Conservation (phyloP, 2,113 vertebrate species). For the Triplophysa rosa region DNA sequence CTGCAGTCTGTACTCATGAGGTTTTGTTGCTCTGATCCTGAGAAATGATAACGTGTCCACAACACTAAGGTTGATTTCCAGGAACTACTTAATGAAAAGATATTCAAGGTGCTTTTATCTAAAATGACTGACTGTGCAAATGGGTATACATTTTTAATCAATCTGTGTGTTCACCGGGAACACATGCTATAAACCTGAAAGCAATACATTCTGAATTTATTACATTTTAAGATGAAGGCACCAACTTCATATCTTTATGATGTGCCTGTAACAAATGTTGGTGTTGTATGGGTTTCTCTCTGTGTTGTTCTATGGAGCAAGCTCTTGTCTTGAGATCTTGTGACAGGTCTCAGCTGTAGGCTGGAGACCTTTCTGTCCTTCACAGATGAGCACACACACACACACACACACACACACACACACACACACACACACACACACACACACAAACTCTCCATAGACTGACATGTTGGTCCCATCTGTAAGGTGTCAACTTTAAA, state of each 20-base stretch:
- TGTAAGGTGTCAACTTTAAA: conserved; percentile 45
- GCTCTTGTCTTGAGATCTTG: conserved; percentile 18
- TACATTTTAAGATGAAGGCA: neutral
- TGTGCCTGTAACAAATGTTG: neutral
- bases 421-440: conserved; percentile 10
- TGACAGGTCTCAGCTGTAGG: conserved; percentile 43
- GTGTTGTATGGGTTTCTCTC: neutral
- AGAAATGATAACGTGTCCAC: neutral
- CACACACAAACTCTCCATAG: conserved; percentile 37
- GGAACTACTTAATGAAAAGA: no score
- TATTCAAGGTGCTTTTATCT: no score
- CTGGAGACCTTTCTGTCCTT: conserved; percentile 46
- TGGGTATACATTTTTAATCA: no score
- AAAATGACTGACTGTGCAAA: no score
- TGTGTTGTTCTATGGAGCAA: conserved; percentile 4
- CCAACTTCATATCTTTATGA: neutral
- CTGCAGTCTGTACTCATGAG: neutral
- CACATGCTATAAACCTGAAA: no score
- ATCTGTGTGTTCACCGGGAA: neutral
- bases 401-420: no score
- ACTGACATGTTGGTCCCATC: conserved; percentile 43
- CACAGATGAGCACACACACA: conserved; percentile 26
- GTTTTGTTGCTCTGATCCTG: neutral
- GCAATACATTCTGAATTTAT: neutral
- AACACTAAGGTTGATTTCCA: neutral